These are phyloP conservation scores for Ceraclea dissimilis DNA, from an alignment of 2,888 invertebrate species.

Conservation along the genomic window DNA sequence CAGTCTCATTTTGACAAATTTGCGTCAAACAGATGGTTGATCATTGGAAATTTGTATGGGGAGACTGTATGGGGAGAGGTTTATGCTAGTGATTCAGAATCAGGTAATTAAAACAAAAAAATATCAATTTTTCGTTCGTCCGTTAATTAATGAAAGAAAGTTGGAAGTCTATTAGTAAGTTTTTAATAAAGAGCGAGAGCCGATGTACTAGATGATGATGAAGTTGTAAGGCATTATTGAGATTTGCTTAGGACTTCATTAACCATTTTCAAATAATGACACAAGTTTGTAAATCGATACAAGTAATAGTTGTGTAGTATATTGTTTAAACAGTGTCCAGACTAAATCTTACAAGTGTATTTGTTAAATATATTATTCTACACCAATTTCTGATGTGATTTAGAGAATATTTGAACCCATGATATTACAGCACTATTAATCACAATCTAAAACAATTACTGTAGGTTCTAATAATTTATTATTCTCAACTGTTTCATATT, in stretches of 20 bases:
- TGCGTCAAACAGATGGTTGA: too few species aligned
- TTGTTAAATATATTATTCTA: constrained; percentile 9
- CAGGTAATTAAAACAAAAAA: too few species aligned
- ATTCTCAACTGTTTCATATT: constrained; percentile 8
- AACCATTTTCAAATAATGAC: neutral
- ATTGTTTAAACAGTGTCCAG: neutral
- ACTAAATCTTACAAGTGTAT: constrained; percentile 2
- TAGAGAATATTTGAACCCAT: constrained; percentile 15
- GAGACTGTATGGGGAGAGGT: too few species aligned
- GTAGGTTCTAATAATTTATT: constrained; percentile 21
- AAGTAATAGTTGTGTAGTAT: neutral
- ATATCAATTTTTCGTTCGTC: too few species aligned
- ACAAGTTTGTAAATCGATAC: neutral
- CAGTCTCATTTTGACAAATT: too few species aligned
- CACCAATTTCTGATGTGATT: constrained; percentile 12
- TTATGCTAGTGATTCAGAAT: too few species aligned
- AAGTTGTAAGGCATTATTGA: neutral
- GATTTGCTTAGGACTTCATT: neutral
- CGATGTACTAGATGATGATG: too few species aligned
- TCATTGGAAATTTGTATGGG: too few species aligned
- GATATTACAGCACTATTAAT: constrained; percentile 21
- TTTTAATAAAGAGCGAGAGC: too few species aligned
- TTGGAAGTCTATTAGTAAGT: too few species aligned
- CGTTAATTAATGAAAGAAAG: too few species aligned
- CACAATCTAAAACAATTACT: constrained; percentile 16